Conservation (phyloP, 2,888 invertebrate genomes). For the Epistrophe eligans region DNA sequence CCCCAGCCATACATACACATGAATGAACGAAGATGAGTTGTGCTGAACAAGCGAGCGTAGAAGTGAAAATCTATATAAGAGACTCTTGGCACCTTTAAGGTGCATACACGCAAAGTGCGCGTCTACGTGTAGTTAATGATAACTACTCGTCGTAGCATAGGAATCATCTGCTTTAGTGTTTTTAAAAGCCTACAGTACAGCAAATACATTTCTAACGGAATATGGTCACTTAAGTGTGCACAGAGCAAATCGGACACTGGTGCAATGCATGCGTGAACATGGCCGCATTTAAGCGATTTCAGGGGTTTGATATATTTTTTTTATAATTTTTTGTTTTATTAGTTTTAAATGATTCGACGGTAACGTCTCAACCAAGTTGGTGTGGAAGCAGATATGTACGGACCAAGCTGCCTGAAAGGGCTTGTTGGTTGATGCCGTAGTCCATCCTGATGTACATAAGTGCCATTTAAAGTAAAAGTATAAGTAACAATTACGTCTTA, state of each 20-base stretch:
- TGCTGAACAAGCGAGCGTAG: constrained; percentile 19
- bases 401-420: too few species aligned
- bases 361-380: too few species aligned
- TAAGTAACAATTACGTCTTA: too few species aligned
- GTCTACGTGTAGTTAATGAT: constrained; percentile 10
- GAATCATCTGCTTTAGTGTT: constrained; percentile 47
- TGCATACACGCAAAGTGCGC: constrained; percentile 44
- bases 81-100: constrained; percentile 38
- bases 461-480: too few species aligned
- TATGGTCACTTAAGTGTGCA: constrained; percentile 63
- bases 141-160: background rate
- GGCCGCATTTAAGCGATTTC: constrained; percentile 1
- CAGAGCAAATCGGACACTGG: constrained; percentile 60
- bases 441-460: too few species aligned
- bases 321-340: background rate
- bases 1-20: background rate
- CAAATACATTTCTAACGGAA: constrained; percentile 57
- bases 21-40: constrained; percentile 15
- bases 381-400: too few species aligned
- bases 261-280: constrained; percentile 20
- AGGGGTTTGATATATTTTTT: background rate
- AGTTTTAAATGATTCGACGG: background rate
- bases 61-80: constrained; percentile 48
- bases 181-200: constrained; percentile 15
- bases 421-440: too few species aligned